Percentiles rank a stretch among this genome's conserved stretches.
These are phyloP conservation scores for Platyscelio sp. DNA, from an alignment of 2,888 invertebrate genomes.

Conservation along the genomic window DNA sequence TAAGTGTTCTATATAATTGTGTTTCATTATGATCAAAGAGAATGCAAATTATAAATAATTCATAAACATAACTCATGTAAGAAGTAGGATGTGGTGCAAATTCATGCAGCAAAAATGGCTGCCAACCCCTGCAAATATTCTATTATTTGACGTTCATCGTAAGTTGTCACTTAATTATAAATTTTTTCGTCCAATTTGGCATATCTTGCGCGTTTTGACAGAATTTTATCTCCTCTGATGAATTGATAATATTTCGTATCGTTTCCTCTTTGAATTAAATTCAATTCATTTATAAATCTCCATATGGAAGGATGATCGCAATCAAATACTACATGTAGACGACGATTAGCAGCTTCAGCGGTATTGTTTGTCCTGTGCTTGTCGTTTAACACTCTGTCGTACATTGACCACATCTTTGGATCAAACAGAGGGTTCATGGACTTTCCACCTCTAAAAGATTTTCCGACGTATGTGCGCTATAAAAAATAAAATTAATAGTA, in stretches of 20 bases:
- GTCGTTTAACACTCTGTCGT: not conserved
- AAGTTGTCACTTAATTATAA: too few species aligned
- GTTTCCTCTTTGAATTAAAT: not conserved
- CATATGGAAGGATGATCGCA: not conserved
- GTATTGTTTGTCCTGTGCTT: not conserved
- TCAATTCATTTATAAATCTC: not conserved
- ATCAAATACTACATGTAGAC: constrained; percentile 1
- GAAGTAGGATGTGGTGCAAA: too few species aligned
- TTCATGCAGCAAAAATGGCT: too few species aligned
- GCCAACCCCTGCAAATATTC: too few species aligned
- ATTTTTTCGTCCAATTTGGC: too few species aligned
- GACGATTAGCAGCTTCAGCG: not conserved
- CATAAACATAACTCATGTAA: too few species aligned
- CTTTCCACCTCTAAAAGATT: not conserved
- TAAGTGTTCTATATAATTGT: too few species aligned
- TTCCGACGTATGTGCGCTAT: not conserved
- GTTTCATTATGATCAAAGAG: too few species aligned
- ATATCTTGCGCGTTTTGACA: too few species aligned
- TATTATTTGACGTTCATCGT: too few species aligned
- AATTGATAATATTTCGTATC: not conserved
- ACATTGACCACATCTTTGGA: not conserved
- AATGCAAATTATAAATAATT: too few species aligned
- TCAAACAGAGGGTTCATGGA: not conserved
- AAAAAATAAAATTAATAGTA: not conserved
- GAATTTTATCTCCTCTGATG: not conserved